These are phyloP conservation scores for Teleiodes luculella DNA, from an alignment of 2,888 invertebrate genomes.

Conservation along the genomic window DNA sequence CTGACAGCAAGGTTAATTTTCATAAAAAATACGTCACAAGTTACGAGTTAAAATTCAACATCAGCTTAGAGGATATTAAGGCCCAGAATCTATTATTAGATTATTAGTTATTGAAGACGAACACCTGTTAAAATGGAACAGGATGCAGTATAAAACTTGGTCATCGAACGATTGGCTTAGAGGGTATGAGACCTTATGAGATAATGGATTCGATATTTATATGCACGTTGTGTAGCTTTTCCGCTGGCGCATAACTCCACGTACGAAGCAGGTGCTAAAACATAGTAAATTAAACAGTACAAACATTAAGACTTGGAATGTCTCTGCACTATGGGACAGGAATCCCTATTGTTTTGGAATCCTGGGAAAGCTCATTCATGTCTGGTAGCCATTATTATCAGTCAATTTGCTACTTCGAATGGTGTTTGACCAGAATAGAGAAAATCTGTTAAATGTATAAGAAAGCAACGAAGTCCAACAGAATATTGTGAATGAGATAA, in stretches of 20 bases:
- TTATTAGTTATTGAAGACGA: background rate
- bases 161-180: constrained; percentile 13
- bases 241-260: constrained; percentile 47
- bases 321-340: constrained; percentile 7
- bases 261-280: constrained; percentile 51
- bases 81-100: too few relatives aligned
- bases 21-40: too few relatives aligned
- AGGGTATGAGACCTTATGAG: constrained; percentile 29
- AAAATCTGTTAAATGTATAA: too few relatives aligned
- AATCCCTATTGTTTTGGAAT: constrained; percentile 6
- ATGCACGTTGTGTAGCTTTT: constrained; percentile 40
- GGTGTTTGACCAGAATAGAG: too few relatives aligned
- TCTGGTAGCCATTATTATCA: too few relatives aligned
- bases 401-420: too few relatives aligned
- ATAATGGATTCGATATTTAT: constrained; percentile 32
- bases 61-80: too few relatives aligned
- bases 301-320: background rate
- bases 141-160: constrained; percentile 1
- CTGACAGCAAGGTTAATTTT: too few relatives aligned
- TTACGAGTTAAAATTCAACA: too few relatives aligned
- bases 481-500: too few relatives aligned
- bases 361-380: background rate
- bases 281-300: constrained; percentile 8
- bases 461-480: too few relatives aligned
- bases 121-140: constrained; percentile 8